phyloP scores from a whole-genome alignment of 2,113 vertebrate species.

The Chauna torquata region DNA sequence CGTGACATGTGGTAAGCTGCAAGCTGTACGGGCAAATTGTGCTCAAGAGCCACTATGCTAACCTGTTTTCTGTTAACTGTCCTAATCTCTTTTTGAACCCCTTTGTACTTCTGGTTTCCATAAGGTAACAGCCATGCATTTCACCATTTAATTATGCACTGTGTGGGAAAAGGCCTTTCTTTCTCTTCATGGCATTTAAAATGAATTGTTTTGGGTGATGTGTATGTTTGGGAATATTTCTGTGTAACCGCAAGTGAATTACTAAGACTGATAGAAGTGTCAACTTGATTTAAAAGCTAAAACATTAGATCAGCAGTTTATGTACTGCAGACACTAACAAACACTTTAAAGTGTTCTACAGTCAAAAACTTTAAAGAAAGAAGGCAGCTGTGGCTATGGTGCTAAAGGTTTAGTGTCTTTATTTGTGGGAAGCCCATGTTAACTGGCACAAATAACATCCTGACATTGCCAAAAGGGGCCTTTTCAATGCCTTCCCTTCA shows the following conservation, averaged over 20 bases:
- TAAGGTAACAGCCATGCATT: not conserved
- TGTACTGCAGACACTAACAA: not conserved
- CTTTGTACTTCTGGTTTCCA: not conserved
- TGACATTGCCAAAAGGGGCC: not conserved
- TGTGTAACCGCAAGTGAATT: not conserved
- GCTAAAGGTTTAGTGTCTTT: not conserved
- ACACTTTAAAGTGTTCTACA: not conserved
- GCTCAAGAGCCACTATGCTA: not conserved
- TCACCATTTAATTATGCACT: not conserved
- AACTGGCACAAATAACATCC: not conserved
- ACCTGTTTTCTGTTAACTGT: not conserved
- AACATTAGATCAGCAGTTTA: constrained; percentile 2
- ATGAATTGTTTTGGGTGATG: not conserved
- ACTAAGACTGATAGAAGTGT: not conserved
- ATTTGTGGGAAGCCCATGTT: not conserved
- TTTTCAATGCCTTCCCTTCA: not conserved
- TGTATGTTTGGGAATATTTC: constrained; percentile 7
- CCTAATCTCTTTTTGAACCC: not conserved
- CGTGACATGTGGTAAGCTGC: fast-evolving
- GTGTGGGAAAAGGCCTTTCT: not conserved
- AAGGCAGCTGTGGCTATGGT: not conserved
- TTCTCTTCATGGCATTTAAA: not conserved
- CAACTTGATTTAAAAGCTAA: constrained; percentile 29
- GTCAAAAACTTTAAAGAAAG: not conserved
- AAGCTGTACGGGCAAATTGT: not conserved